Evolutionary conservation across 2,797 vertebrate genomes (phyloP), one percentile per base, ranked within the genome.

Genomic region (Pangasius larnaudii): DNA sequence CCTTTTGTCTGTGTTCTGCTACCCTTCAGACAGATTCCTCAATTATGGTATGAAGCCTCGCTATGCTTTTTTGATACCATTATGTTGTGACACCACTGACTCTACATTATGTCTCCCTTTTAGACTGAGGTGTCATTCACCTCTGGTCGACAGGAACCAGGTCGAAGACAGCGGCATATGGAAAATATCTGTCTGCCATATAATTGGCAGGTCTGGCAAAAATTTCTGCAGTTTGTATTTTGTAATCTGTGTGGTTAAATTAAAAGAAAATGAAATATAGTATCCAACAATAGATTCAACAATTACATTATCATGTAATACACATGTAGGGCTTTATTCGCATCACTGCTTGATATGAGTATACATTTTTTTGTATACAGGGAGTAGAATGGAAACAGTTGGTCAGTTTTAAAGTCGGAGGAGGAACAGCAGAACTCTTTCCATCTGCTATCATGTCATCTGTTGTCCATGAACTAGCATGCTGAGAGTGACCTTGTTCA

Each of bases 401-500:
- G 42, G n/a, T 27, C n/a, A 36, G 24, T 30, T 84, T 78, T 78
- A 56, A 51, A 53, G 10, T 36, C 8, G 11, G 22, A 75, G 19
- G 49, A 56, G 59, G 16, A 69, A 51, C 61, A 78, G 49, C 80
- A 82, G 56, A 86, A 61, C 77, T 22, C 74, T 77, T 72, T 89
- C 49, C 81, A 71, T 75, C 85, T 77, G 79, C 63, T 75, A 46
- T 67, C 42, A 22, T 36, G 58, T 85, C 80, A 87, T 72, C 81
- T 53, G 77, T 36, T 85, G 84, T 53, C 39, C 74, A 84, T 6
- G 10, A 77, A 71, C 14, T 30, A 18, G 33, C 84, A 86, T 89
- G 85, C 88, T 85, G 67, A 67, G 39, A 53, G 69, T 82, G 39
- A 78, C 82, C 75, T 82, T 88, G 81, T 83, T 88, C 86, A 49